These are phyloP conservation scores for Drosophila buzzatii DNA, from an alignment of 2,888 invertebrate species.

Conservation along the genomic window DNA sequence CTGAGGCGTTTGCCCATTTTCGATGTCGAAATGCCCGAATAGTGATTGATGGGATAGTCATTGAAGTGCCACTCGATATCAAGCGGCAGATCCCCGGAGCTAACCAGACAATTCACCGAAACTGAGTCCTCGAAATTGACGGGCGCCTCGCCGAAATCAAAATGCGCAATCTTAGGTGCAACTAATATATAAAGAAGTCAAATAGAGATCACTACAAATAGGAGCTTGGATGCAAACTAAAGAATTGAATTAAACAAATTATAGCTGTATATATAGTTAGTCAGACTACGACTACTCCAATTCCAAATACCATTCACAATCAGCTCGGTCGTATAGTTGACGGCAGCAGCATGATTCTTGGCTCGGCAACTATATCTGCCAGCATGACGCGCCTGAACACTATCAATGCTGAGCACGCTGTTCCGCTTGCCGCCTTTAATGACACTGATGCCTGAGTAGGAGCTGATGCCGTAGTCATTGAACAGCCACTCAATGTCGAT, in stretches of 20 bases:
- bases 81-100: conserved; percentile 92
- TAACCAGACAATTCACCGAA: conserved; percentile 90
- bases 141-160: conserved; percentile 87
- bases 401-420: conserved; percentile 88
- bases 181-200: conserved; percentile 85
- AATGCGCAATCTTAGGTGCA: conserved; percentile 92
- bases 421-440: conserved; percentile 87
- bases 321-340: conserved; percentile 89
- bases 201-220: conserved; percentile 3
- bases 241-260: conserved; percentile 21
- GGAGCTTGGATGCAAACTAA: conserved; percentile 5
- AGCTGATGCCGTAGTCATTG: conserved; percentile 83
- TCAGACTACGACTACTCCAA: not conserved
- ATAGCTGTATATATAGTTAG: not conserved
- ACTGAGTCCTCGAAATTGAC: conserved; percentile 88
- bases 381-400: conserved; percentile 88
- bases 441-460: conserved; percentile 82
- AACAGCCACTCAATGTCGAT: conserved; percentile 89
- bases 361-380: conserved; percentile 92
- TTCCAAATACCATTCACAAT: conserved; percentile 88
- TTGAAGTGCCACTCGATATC: conserved; percentile 90
- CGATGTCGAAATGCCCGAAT: conserved; percentile 84
- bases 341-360: conserved; percentile 89
- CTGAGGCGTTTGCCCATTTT: conserved; percentile 87
- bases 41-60: conserved; percentile 84